Evolutionary conservation across 2,888 invertebrate species (phyloP).

Genomic region (Bruchidius siliquastri): DNA sequence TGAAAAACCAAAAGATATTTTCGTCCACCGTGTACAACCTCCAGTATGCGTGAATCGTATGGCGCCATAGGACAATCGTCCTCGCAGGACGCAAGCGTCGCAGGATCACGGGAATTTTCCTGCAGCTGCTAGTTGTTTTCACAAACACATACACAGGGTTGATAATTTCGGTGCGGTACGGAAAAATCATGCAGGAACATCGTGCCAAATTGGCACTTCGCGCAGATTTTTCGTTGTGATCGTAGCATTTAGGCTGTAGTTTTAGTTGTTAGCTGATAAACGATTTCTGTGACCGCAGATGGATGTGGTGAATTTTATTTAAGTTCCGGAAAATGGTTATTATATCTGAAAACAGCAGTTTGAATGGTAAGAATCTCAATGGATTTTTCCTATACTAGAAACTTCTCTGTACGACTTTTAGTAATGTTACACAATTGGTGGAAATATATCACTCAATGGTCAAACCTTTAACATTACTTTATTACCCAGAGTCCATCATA

Average conservation of each 20-base stretch:
- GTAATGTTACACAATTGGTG: no score
- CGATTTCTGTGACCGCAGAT: background rate
- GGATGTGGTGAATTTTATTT: background rate
- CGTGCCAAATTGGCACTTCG: background rate
- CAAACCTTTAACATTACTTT: no score
- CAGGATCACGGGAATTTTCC: background rate
- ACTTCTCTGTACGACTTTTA: no score
- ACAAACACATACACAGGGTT: background rate
- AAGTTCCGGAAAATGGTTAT: slow-evolving; percentile 25
- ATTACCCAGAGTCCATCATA: no score
- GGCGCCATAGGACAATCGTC: background rate
- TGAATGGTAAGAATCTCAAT: slow-evolving; percentile 26
- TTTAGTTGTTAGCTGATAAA: background rate
- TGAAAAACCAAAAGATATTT: no score
- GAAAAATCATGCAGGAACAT: background rate
- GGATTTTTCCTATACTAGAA: no score
- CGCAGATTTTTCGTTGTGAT: background rate
- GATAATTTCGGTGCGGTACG: background rate
- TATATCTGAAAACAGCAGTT: slow-evolving; percentile 27
- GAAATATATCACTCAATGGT: no score
- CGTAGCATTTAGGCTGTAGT: background rate
- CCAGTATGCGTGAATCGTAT: background rate
- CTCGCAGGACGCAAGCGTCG: background rate
- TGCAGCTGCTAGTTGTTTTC: background rate
- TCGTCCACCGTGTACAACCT: background rate